Evolutionary conservation across 2,888 invertebrate genomes (phyloP).

Genomic region (Amitus sp.): DNA sequence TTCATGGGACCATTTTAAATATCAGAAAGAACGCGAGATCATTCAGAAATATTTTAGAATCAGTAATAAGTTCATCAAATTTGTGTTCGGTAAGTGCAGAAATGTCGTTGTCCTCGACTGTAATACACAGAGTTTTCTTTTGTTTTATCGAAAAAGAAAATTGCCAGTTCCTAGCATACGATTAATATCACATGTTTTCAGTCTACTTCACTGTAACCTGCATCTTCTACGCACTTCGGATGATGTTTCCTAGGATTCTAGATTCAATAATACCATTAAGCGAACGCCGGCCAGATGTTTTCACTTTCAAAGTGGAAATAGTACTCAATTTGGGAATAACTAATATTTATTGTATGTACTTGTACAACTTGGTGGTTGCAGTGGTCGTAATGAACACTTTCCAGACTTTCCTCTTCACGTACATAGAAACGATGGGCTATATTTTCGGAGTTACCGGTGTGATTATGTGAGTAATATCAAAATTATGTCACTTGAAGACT

Average conservation of each 20-base stretch:
- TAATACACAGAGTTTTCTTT: too few relatives aligned
- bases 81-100: neutral
- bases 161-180: too few relatives aligned
- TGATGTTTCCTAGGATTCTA: neutral
- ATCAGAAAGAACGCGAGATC: neutral
- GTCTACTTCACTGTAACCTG: too few relatives aligned
- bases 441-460: neutral
- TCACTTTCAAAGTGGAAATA: neutral
- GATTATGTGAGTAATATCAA: neutral
- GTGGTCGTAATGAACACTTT: neutral
- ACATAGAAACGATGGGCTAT: neutral
- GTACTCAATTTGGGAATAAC: neutral
- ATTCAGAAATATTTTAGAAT: neutral
- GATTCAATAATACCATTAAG: neutral
- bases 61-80: neutral
- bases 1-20: neutral
- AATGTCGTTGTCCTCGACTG: too few relatives aligned
- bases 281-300: neutral
- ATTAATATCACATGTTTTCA: too few relatives aligned
- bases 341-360: neutral
- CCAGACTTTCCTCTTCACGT: neutral
- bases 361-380: neutral
- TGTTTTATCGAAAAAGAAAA: too few relatives aligned
- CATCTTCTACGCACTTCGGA: too few relatives aligned
- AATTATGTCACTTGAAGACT: neutral